Evolutionary conservation across 2,797 vertebrate genomes (phyloP).

Genomic region (Gymnodraco acuticeps): DNA sequence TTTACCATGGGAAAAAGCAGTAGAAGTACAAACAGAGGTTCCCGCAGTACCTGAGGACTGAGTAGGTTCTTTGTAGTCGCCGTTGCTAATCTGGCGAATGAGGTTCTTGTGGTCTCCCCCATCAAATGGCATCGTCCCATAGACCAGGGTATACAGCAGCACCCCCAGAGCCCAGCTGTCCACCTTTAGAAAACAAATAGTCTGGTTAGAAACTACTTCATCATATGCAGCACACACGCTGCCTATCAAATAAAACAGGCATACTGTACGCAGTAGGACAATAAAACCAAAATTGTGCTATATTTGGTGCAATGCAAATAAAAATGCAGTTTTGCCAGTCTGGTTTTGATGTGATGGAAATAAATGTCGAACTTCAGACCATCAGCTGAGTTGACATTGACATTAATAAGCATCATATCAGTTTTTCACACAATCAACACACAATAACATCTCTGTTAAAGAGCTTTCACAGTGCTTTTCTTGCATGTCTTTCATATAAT

Average conservation of each 20-base stretch:
- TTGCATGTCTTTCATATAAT: not conserved
- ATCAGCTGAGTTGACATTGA: conserved; percentile 37
- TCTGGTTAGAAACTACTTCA: not conserved
- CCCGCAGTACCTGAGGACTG: conserved; percentile 93
- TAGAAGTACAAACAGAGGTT: not conserved
- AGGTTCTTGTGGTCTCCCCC: conserved; percentile 99
- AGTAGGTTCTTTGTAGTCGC: conserved; percentile 97
- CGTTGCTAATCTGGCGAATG: conserved; percentile 98
- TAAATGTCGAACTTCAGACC: conserved; percentile 42
- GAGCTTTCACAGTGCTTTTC: conserved; percentile 10
- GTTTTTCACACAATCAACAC: conserved; percentile 19
- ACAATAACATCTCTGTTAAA: conserved; percentile 28
- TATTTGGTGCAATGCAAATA: conserved; percentile 17
- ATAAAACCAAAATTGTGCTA: conserved; percentile 10
- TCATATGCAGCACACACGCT: not conserved
- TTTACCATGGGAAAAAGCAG: not conserved
- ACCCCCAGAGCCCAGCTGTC: conserved; percentile 99
- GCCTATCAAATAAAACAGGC: not conserved
- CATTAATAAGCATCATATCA: conserved; percentile 25
- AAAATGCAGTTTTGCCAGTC: conserved; percentile 7
- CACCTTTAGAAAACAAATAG: conserved; percentile 84
- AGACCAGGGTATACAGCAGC: conserved; percentile 97
- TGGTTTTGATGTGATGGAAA: conserved; percentile 51
- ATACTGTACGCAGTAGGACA: not conserved
- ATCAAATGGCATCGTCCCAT: conserved; percentile 99